Conservation (phyloP, 1,140 invertebrate species). For the Drosophila cardini region DNA sequence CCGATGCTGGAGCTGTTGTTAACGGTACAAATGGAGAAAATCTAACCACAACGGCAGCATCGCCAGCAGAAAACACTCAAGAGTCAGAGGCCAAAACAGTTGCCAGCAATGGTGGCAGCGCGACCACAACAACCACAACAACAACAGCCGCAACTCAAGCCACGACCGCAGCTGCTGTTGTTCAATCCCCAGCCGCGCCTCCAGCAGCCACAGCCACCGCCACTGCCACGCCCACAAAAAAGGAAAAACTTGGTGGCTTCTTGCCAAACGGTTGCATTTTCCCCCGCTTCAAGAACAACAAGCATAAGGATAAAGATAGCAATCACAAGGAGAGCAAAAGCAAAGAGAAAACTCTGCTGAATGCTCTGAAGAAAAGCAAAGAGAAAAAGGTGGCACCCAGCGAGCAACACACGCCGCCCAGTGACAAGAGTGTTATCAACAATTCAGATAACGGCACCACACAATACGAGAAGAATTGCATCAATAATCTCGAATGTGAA, state of each 20-base stretch:
- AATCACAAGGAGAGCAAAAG: slow-evolving; percentile 80
- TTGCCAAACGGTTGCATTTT: slow-evolving; percentile 84
- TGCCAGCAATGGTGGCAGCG: slow-evolving; percentile 50
- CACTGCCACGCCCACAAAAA: slow-evolving; percentile 63
- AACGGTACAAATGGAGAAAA: slow-evolving; percentile 38
- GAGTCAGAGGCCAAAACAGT: slow-evolving; percentile 41
- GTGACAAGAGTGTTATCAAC: slow-evolving; percentile 39
- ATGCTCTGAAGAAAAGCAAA: slow-evolving; percentile 81
- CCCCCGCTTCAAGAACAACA: slow-evolving; percentile 84
- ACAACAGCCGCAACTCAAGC: slow-evolving; percentile 10
- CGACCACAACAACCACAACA: slow-evolving; percentile 13
- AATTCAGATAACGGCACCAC: slow-evolving; percentile 47
- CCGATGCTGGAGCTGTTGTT: slow-evolving; percentile 50
- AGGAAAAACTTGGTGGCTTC: slow-evolving; percentile 83
- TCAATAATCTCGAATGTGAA: slow-evolving; percentile 79
- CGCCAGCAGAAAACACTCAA: slow-evolving; percentile 21
- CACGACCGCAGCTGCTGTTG: slow-evolving; percentile 12
- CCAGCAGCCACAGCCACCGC: slow-evolving; percentile 13
- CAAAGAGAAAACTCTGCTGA: slow-evolving; percentile 82
- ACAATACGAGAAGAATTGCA: slow-evolving; percentile 82
- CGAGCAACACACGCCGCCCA: slow-evolving; percentile 53
- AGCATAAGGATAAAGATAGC: slow-evolving; percentile 81
- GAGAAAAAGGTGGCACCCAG: slow-evolving; percentile 79
- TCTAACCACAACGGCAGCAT: neutral
- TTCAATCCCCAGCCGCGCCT: slow-evolving; percentile 28